Percentiles rank a stretch among this genome's conserved stretches.
Evolutionary conservation across 2,113 vertebrate species (phyloP).

Genomic region (Dasyurus viverrinus): DNA sequence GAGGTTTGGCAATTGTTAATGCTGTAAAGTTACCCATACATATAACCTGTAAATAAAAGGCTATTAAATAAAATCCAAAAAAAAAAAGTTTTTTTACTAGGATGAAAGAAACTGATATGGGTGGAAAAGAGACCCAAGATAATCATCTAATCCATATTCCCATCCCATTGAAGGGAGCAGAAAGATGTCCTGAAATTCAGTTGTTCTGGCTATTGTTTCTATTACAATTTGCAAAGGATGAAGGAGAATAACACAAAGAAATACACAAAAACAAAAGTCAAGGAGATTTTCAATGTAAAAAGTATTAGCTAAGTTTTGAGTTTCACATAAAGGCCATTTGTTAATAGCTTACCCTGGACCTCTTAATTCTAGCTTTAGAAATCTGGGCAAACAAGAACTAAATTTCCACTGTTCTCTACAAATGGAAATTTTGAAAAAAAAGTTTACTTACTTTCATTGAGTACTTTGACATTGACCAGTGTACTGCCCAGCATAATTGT

Average conservation of each 20-base stretch:
- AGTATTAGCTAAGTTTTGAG: constrained; percentile 7
- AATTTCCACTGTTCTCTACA: not conserved
- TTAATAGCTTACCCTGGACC: not conserved
- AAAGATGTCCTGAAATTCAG: not conserved
- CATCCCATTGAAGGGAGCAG: not conserved
- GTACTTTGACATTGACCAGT: not conserved
- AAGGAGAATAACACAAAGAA: not conserved
- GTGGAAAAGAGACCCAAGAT: not conserved
- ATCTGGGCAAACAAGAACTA: not conserved
- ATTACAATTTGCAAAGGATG: not conserved
- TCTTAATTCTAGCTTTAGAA: constrained; percentile 37
- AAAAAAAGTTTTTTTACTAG: too few relatives aligned
- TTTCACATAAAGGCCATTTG: not conserved
- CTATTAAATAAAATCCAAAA: too few relatives aligned
- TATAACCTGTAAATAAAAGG: too few relatives aligned
- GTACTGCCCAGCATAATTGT: not conserved
- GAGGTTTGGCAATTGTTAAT: too few relatives aligned
- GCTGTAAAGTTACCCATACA: too few relatives aligned
- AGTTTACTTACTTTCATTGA: constrained; percentile 3
- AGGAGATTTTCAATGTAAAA: constrained; percentile 38
- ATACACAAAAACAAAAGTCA: constrained; percentile 31
- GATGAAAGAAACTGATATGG: not conserved
- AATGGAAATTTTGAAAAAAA: not conserved
- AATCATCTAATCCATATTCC: not conserved
- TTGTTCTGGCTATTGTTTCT: not conserved